A percentile compares a stretch with the other conserved stretches of the same genome.
Conservation (phyloP, 2,113 vertebrate genomes). For the Ailurus styani region DNA sequence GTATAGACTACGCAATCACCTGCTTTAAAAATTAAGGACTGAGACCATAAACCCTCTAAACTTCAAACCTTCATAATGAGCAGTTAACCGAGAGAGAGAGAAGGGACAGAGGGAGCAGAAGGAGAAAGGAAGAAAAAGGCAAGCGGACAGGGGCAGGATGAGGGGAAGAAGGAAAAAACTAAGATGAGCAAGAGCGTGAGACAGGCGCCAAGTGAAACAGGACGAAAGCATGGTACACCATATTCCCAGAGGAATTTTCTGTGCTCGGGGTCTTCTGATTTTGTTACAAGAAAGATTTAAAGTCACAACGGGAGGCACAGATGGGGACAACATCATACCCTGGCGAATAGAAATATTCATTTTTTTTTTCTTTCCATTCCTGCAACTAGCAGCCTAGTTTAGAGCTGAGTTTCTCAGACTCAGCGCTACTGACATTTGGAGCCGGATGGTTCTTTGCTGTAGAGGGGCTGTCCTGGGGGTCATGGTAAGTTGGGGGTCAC, state of each 20-base stretch:
- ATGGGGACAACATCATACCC: neutral
- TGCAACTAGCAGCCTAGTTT: neutral
- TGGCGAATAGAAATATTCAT: neutral
- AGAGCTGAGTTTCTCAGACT: neutral
- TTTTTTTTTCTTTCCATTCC: neutral
- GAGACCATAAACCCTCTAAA: slow-evolving; percentile 55
- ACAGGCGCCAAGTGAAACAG: rapidly evolving
- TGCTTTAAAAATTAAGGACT: slow-evolving; percentile 68
- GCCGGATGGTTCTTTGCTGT: neutral
- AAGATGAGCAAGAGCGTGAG: neutral
- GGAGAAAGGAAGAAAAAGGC: neutral
- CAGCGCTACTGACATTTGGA: neutral
- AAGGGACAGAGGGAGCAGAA: neutral
- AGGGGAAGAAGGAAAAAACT: neutral
- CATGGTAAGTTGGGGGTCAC: neutral
- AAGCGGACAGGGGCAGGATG: too few relatives aligned
- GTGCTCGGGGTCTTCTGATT: neutral
- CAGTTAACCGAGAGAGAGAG: neutral
- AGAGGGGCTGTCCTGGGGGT: neutral
- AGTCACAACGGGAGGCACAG: neutral
- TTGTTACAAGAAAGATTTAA: neutral
- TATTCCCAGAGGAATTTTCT: neutral
- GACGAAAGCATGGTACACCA: rapidly evolving
- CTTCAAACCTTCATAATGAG: slow-evolving; percentile 41
- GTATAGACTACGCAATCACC: slow-evolving; percentile 40